A percentile compares a stretch with the other conserved stretches of the same genome.
These are phyloP conservation scores for Erythrocercus mccallii DNA, from an alignment of 2,113 vertebrate genomes.

Conservation along the genomic window DNA sequence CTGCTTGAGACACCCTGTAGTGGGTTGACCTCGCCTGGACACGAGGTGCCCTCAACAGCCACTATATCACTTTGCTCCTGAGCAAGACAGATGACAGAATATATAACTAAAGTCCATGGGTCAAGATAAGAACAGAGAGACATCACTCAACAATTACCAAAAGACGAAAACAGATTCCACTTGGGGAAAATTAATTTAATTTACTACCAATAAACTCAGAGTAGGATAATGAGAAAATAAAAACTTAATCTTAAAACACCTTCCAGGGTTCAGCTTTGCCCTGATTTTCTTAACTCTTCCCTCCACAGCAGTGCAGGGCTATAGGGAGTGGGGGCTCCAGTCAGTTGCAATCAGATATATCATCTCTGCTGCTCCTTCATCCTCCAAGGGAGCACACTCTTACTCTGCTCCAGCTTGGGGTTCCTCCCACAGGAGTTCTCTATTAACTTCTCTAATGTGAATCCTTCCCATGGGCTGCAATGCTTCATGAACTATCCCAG, in stretches of 20 bases:
- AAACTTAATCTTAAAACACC: not conserved
- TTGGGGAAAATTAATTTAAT: not conserved
- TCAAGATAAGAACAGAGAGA: not conserved
- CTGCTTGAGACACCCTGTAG: not conserved
- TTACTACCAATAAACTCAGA: not conserved
- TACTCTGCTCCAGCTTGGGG: not conserved
- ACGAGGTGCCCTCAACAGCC: not conserved
- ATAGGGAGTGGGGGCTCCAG: rapidly evolving
- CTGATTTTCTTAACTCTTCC: not conserved
- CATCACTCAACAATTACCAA: not conserved
- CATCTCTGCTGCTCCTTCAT: not conserved
- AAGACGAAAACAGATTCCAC: not conserved
- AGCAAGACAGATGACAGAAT: not conserved
- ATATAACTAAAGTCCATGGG: not conserved
- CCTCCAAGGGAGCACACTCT: not conserved
- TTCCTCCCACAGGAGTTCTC: not conserved
- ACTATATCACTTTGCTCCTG: not conserved
- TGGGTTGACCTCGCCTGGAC: not conserved
- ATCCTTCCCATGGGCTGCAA: not conserved
- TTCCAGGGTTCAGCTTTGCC: not conserved
- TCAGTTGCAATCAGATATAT: not conserved
- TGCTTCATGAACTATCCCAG: no score
- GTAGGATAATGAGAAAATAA: not conserved
- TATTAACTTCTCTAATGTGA: not conserved
- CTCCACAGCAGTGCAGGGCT: not conserved